A percentile compares a stretch with the other conserved stretches of the same genome.
Conservation (phyloP, 2,888 invertebrate genomes). For the Conus canariensis region DNA sequence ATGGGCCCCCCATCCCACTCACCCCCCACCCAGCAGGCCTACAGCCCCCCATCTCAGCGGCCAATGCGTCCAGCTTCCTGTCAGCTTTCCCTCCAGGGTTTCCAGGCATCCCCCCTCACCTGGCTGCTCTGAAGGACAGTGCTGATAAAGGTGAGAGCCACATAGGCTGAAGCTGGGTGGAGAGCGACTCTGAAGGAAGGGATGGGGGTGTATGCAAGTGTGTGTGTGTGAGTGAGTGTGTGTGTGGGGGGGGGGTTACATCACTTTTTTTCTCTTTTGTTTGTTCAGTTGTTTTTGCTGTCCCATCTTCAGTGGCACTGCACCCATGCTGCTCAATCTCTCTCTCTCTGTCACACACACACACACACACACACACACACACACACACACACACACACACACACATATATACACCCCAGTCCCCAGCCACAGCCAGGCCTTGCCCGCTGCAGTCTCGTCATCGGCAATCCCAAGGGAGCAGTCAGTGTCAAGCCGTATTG, state of each 20-base stretch:
- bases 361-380: too few species aligned
- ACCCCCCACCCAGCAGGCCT: slow-evolving; percentile 77
- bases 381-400: too few species aligned
- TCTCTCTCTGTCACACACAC: too few species aligned
- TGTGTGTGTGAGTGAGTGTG: background rate
- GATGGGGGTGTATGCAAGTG: background rate
- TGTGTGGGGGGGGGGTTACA: background rate
- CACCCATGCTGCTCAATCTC: too few species aligned
- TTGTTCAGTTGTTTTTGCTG: too few species aligned
- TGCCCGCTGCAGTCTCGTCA: too few species aligned
- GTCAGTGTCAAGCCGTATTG: too few species aligned
- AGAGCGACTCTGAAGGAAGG: background rate
- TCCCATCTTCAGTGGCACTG: too few species aligned
- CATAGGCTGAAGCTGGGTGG: background rate
- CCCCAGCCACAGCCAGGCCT: too few species aligned
- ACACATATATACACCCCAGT: too few species aligned
- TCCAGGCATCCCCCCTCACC: slow-evolving; percentile 41
- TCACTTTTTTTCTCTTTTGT: background rate
- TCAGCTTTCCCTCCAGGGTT: slow-evolving; percentile 34
- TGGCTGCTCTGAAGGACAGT: slow-evolving; percentile 36
- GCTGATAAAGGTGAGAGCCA: slow-evolving; percentile 30
- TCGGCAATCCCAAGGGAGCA: too few species aligned
- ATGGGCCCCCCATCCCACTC: slow-evolving; percentile 77
- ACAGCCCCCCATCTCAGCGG: slow-evolving; percentile 69
- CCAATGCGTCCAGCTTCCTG: slow-evolving; percentile 76